Evolutionary conservation across 2,888 invertebrate genomes (phyloP), one percentile per base, ranked within the genome.

Genomic region (Sabatieria punctata): DNA sequence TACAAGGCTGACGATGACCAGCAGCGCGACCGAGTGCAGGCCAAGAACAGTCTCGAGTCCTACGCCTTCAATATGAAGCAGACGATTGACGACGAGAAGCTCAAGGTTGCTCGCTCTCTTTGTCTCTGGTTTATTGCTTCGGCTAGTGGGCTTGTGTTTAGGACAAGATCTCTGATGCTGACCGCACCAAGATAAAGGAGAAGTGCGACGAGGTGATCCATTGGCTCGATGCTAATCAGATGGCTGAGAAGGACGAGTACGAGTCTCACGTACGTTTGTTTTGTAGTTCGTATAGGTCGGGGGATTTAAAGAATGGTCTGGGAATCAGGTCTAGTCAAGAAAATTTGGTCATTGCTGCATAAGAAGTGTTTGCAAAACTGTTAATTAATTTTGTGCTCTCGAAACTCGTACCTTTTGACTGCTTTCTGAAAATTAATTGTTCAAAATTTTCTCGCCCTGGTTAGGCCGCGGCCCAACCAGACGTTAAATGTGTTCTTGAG

Each of bases 11-110:
- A 76, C 47, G 77, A 78, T 60, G 74, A 74, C 48, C 58, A 70
- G 60, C 65, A 75, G 61, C 70, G 72, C 54, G 73, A 71, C 13
- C 68, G 74, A 13, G 69, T 76, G 19, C 73, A 80, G 48, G 79
- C 85, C 49, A 86, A 86, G 76, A 83, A 85, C 65, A 76, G 76
- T 1, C 73, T 89, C 45, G 83, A 91, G 70, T 80, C 82, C 1
- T 88, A 86, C 78, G 82, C 74, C 68, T 89, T 84, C 74, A 83
- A 84, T 75, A 85, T 95, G 80, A 95, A 95, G 77, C 80, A 83
- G 54, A 73, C 74, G 2, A 66, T 76, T 37, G 91, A 93, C 65
- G 93, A 91, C 63, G 89, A 91, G 57, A 89, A 89, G 68, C 73
- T 89, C 54, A 43, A 52, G 26, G 48, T 39, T 15, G 37, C 13